Evolutionary conservation across 2,888 invertebrate species (phyloP), one percentile per base, ranked within the genome.

Genomic region (Cheilosia urbana): DNA sequence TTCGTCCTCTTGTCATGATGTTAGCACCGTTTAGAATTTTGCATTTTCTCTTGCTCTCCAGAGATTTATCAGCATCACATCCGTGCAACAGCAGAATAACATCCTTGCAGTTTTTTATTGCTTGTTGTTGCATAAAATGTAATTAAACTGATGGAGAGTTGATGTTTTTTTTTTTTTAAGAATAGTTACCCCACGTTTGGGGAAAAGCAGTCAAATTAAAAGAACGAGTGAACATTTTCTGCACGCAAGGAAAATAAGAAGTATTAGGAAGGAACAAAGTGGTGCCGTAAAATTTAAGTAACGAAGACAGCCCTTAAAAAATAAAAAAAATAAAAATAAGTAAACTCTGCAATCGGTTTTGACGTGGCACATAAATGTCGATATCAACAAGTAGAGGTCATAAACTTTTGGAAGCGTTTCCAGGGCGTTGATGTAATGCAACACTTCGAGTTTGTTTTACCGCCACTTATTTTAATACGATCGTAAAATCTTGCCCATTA

Each of bases 1-100:
- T 45, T 13, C 37, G 4, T 37, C 13, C 13, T 60, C 49, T 53
- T 66, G 73, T 78, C 66, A 55, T 60, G 42, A 45, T 68, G 60
- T 73, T 55, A 62, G 79, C 51, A 68, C 30, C 40, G 40, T 60
- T 78, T 83, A 73, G 73, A 71, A 40, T 71, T 72, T 84, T 55
- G 17, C 68, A 78, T 83, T 73, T 75, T 30, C 65, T 27, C 37
- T 53, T 37, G 62, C 66, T 65, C 78, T 51, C 42, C 17, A 66
- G 79, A 47, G 84, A 75, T 84, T 84, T 79, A 75, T 84, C 63
- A 63, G 45, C 78, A 68, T 73, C 78, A 69, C 75, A 84, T 68
- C 78, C 69, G 75, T 73, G 63, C 62, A 62, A 55, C 34, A 58
- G 72, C 60, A 78, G 72, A 82, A 78, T 62, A 79, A 79, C 63